A percentile compares a stretch with the other conserved stretches of the same genome.
Evolutionary conservation across 2,797 vertebrate genomes (phyloP).

Genomic region (Argyrosomus regius): DNA sequence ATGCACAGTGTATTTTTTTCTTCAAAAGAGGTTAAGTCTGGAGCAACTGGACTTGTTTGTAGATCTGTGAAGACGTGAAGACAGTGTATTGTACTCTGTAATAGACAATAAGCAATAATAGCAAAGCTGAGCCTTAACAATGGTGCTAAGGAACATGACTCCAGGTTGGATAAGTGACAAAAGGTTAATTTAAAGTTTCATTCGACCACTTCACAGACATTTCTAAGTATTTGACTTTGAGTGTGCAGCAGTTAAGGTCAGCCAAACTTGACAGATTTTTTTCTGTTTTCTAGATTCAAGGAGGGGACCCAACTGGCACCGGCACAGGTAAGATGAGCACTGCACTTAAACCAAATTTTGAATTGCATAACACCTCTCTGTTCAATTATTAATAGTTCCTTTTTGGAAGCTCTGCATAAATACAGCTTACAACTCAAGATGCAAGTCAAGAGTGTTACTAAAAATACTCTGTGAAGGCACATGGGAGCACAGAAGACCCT

Average conservation of each 20-base stretch:
- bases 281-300: conserved; percentile 90
- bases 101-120: conserved; percentile 4
- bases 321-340: conserved; percentile 89
- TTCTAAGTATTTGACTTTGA: conserved; percentile 23
- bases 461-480: conserved; percentile 58
- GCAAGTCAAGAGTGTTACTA: conserved; percentile 66
- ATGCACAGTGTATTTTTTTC: neutral
- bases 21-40: too few relatives aligned
- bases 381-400: conserved; percentile 67
- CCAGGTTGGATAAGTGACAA: conserved; percentile 5
- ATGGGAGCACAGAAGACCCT: conserved; percentile 17
- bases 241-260: neutral
- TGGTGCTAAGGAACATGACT: conserved; percentile 5
- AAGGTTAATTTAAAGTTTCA: conserved; percentile 4
- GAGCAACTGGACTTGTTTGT: too few relatives aligned
- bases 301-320: conserved; percentile 96
- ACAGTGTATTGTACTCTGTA: neutral
- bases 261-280: neutral
- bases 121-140: conserved; percentile 37
- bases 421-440: conserved; percentile 40
- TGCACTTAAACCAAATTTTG: conserved; percentile 42
- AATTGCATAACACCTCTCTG: conserved; percentile 49
- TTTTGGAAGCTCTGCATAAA: conserved; percentile 62
- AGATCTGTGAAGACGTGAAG: too few relatives aligned
- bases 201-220: neutral